Percentiles rank a stretch among this genome's conserved stretches.
Evolutionary conservation across 2,888 invertebrate species (phyloP).

Genomic region (Meandrusa payeni): DNA sequence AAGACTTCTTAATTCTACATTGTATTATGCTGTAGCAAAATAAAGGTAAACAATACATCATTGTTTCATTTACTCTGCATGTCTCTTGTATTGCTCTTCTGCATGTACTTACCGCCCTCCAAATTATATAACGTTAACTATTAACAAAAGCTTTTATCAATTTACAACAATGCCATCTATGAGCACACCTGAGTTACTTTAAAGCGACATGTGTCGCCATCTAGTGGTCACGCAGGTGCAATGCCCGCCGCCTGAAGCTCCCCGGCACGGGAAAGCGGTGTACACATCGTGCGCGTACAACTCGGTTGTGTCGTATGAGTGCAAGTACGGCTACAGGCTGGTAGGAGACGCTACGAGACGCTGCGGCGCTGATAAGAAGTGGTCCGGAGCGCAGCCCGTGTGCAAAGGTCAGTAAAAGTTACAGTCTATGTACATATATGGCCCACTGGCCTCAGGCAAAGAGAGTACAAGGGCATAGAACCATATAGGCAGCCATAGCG

Average conservation of each 20-base stretch:
- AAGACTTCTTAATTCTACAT: constrained; percentile 61
- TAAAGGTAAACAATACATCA: constrained; percentile 55
- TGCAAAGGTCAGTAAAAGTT: constrained; percentile 89
- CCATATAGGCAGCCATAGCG: no score
- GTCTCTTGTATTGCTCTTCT: constrained; percentile 34
- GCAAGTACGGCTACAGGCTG: constrained; percentile 95
- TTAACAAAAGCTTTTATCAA: constrained; percentile 14
- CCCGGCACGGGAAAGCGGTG: constrained; percentile 94
- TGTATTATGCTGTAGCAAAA: constrained; percentile 69
- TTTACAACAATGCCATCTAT: constrained; percentile 48
- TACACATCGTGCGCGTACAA: constrained; percentile 97
- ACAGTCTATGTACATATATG: no score
- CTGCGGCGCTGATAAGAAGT: constrained; percentile 96
- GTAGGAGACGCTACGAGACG: constrained; percentile 94
- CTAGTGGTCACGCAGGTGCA: constrained; percentile 95
- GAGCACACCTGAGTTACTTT: constrained; percentile 43
- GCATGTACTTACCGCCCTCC: constrained; percentile 40
- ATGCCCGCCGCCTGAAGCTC: constrained; percentile 95
- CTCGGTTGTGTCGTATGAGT: constrained; percentile 96
- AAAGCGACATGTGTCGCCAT: constrained; percentile 74
- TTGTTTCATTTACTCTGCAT: constrained; percentile 63
- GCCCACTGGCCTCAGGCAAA: no score
- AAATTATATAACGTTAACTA: background rate
- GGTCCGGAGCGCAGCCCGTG: constrained; percentile 94
- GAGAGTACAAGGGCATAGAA: no score